Evolutionary conservation across 2,113 vertebrate genomes (phyloP), one percentile per base, ranked within the genome.

Genomic region (Triplophysa siluroides): DNA sequence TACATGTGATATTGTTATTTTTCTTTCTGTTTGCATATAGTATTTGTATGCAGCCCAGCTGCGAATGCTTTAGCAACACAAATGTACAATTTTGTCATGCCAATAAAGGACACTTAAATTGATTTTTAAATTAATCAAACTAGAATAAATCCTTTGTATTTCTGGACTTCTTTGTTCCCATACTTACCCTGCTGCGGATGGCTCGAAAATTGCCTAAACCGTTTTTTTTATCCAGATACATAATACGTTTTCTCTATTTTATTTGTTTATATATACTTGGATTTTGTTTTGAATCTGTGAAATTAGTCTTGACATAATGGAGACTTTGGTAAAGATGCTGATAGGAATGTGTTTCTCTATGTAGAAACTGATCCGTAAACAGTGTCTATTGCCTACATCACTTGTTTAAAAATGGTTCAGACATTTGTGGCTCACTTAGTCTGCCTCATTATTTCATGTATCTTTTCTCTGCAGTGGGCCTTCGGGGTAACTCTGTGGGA

Each of bases 401-500:
- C 29, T 29, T 29, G 29, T 29, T 29, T 29, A 29, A 29, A 29
- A 38, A 38, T 38, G 33, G 33, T 38, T 38, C 33, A 38, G 33
- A 38, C 33, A 38, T 0, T 38, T 79, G 61, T 66, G 18, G 21
- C 13, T 43, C 33, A 38, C 33, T 26, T 2, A 62, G n/a, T n/a
- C 21, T 29, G 29, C 3, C 29, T 29, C 29, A 4, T 29, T 29
- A 29, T 24, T 2, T 26, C 56, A 38, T 80, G 9, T 82, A 60
- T 79, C 29, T 10, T 79, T n/a, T 71, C 81, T 88, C 88, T 69
- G 7, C 89, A 99, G 98, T 99, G 98, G 98, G 97, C 97, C 72
- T 99, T 99, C 0, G 98, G 98, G 69, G 98, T 99, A 83, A 96
- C 95, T 0, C 90, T 99, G 83, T 99, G 98, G 98, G 98, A 99